Conservation (phyloP, 2,797 vertebrate genomes). For the Poecilia picta region DNA sequence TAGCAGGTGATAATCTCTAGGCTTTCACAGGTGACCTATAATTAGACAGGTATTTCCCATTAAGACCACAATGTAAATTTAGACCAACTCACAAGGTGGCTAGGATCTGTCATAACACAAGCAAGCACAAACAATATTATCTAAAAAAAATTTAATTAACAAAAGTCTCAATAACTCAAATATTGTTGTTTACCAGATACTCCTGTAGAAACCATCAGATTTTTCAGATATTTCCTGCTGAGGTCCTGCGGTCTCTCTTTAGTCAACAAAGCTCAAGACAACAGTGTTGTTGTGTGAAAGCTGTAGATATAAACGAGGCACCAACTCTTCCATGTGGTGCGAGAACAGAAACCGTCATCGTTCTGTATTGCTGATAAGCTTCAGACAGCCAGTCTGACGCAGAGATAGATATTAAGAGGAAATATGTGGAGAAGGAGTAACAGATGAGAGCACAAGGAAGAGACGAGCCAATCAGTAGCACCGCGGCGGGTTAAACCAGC, state of each 20-base stretch:
- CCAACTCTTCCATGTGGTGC: conserved; percentile 48
- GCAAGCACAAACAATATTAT: not conserved
- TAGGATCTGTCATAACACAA: not conserved
- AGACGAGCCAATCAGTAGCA: conserved; percentile 37
- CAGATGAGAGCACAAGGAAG: conserved; percentile 5
- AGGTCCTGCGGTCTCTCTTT: not conserved
- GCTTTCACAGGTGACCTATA: conserved; percentile 38
- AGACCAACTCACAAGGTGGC: not conserved
- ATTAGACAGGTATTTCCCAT: conserved; percentile 24
- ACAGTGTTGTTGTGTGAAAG: conserved; percentile 21
- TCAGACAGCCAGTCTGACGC: conserved; percentile 38
- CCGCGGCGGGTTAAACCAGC: not conserved
- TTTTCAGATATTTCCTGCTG: conserved; percentile 13
- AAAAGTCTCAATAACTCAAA: conserved; percentile 3
- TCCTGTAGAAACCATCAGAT: conserved; percentile 12
- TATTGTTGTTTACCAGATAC: conserved; percentile 46
- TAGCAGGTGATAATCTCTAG: conserved; percentile 49
- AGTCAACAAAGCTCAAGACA: conserved; percentile 15
- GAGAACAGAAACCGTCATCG: conserved; percentile 64
- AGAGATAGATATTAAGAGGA: conserved; percentile 18
- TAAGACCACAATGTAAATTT: not conserved
- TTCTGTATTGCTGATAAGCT: conserved; percentile 64
- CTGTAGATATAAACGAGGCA: conserved; percentile 16
- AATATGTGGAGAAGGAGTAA: conserved; percentile 33
- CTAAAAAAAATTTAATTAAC: not conserved